Base-by-base conservation (phyloP, 2,888 invertebrate genomes). In the Tipula lateralis region DNA sequence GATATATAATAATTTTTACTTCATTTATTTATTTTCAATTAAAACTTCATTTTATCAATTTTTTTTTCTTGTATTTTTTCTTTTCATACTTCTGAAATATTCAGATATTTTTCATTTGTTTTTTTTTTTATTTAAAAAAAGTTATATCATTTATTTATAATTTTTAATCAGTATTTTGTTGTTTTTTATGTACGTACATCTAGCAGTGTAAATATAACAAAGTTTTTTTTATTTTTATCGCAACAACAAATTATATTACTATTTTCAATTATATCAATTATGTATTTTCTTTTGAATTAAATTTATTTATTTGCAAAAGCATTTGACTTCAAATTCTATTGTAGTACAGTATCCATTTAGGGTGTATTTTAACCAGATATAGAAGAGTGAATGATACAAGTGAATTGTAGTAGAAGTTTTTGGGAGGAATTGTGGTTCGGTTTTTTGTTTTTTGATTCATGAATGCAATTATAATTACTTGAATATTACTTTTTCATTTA, bases 171-270 rank as follows among this genome's bases (percentile, higher is more conserved):
- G 66, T 66, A 66, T 66, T 66, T 66, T 66, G 66, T 66, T 66
- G 66, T 66, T 66, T 66, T 66, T 66, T 66, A 66, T 66, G 66
- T 66, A 66, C 66, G 66, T 66, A 66, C 66, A 66, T 66, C 66
- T 66, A 66, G 66, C 66, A 66, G 66, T 66, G 66, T 66, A 66
- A 66, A 66, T 66, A 66, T 66, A 66, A 66, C 66, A 66, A 66
- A 66, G 24, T 50, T 50, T 50, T 50, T 39, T 50, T n/a, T n/a
- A 9, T 13, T 66, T 66, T 13, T 24, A 19, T 24, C 66, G 66
- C 66, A 66, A 66, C 66, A 66, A 66, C 66, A 66, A 66, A 66
- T 66, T 66, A 66, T 9, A 13, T 66, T 66, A 66, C 66, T 66
- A 66, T 66, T 19, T 66, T 19, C 32, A 32, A 13, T 39, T 39